Evolutionary conservation across 2,797 vertebrate species (phyloP).

Genomic region (Malacoctenus gilli): DNA sequence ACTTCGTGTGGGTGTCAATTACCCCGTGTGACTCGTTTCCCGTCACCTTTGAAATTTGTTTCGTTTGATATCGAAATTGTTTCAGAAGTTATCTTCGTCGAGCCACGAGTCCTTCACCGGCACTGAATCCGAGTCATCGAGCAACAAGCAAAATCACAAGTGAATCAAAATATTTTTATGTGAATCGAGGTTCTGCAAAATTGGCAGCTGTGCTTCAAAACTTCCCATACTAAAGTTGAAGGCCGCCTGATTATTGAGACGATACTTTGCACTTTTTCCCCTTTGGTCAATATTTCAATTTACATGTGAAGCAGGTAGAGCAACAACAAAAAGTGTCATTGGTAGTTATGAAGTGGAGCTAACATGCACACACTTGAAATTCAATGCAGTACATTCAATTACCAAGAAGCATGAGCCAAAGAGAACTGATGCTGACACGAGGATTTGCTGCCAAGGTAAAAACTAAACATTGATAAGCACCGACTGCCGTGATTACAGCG

Average conservation of each 20-base stretch:
- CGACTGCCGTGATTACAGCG: constrained; percentile 24
- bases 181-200: constrained; percentile 3
- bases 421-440: constrained; percentile 13
- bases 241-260: neutral
- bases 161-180: constrained; percentile 1
- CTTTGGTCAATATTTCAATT: neutral
- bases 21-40: constrained; percentile 15
- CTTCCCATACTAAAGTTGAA: neutral
- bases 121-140: constrained; percentile 5
- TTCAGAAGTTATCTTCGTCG: constrained; percentile 1
- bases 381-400: constrained; percentile 4
- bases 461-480: constrained; percentile 17
- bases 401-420: constrained; percentile 3
- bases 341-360: constrained; percentile 1
- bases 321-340: neutral
- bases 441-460: constrained; percentile 12
- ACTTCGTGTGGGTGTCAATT: constrained; percentile 9
- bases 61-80: constrained; percentile 11
- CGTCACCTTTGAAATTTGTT: constrained; percentile 20
- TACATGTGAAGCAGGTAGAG: constrained; percentile 3
- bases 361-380: neutral
- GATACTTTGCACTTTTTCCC: neutral
- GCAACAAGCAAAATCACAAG: constrained; percentile 9
- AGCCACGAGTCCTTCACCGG: neutral
- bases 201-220: constrained; percentile 2